Evolutionary conservation across 2,888 invertebrate species (phyloP).

Genomic region (Athalia circularis): DNA sequence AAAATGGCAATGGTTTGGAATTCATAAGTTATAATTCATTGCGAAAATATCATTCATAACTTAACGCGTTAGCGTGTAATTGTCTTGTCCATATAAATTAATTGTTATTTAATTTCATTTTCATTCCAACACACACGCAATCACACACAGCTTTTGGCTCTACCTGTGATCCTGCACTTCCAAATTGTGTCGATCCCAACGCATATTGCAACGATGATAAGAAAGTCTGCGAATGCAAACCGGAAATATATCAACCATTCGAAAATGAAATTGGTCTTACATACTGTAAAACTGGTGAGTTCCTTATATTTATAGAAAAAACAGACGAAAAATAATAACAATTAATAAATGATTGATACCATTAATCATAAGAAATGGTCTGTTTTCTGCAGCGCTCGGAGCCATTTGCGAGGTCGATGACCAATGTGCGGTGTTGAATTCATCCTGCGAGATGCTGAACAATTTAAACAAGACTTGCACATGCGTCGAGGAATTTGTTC

Average conservation of each 20-base stretch:
- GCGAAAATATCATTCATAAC: no score
- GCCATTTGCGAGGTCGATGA: background rate
- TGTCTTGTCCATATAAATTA: no score
- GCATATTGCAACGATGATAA: background rate
- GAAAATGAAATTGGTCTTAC: background rate
- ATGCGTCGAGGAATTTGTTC: constrained; percentile 16
- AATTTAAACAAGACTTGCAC: background rate
- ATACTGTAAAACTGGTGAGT: constrained; percentile 13
- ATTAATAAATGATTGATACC: background rate
- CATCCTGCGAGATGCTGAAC: constrained; percentile 13
- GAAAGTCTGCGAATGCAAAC: background rate
- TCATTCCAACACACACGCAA: background rate
- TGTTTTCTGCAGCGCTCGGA: constrained; percentile 12
- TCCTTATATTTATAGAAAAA: background rate
- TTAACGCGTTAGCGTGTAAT: no score
- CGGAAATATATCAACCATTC: constrained; percentile 13
- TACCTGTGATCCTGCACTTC: background rate
- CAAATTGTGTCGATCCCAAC: constrained; percentile 10
- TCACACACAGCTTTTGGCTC: background rate
- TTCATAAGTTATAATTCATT: no score
- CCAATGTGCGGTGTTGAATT: background rate
- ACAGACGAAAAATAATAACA: no score
- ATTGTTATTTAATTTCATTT: background rate
- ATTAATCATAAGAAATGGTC: background rate
- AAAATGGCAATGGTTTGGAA: no score